Percentiles rank a stretch among this genome's conserved stretches.
phyloP scores from a whole-genome alignment of 2,113 vertebrate genomes.

The Ursus arctos region DNA sequence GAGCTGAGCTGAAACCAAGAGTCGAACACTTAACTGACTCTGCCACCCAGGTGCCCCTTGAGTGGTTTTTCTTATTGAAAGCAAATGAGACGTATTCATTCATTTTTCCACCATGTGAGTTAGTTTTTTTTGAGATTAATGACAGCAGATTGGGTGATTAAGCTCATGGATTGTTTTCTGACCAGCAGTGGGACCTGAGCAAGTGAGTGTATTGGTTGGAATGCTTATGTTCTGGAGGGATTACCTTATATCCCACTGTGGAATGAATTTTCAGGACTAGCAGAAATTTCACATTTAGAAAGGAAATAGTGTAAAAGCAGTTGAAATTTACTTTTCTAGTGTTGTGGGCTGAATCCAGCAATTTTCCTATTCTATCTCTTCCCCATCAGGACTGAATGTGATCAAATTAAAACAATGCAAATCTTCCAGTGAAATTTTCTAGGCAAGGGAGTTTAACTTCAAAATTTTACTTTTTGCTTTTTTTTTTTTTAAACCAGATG shows the following conservation, averaged over 20 bases:
- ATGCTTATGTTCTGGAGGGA: neutral
- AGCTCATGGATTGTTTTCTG: constrained; percentile 19
- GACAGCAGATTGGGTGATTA: neutral
- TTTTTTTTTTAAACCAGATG: constrained; percentile 88
- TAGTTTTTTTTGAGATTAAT: constrained; percentile 3
- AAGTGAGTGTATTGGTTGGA: neutral
- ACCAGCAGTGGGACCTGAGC: neutral
- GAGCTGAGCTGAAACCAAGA: neutral
- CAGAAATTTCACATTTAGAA: constrained; percentile 14
- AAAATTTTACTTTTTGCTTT: constrained; percentile 7
- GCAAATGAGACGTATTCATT: neutral
- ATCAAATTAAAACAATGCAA: constrained; percentile 43
- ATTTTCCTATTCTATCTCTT: neutral
- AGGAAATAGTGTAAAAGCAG: neutral
- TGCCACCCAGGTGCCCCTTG: neutral
- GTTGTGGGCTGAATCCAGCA: neutral
- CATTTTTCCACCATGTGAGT: constrained; percentile 6
- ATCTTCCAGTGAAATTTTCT: constrained; percentile 82
- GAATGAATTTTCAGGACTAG: neutral
- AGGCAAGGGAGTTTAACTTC: constrained; percentile 81
- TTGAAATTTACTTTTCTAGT: neutral
- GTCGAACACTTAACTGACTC: neutral
- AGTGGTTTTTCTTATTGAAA: constrained; percentile 22
- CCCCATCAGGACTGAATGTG: neutral
- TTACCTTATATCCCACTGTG: neutral